Conservation (phyloP, 2,888 invertebrate species). For the Axea sp. region DNA sequence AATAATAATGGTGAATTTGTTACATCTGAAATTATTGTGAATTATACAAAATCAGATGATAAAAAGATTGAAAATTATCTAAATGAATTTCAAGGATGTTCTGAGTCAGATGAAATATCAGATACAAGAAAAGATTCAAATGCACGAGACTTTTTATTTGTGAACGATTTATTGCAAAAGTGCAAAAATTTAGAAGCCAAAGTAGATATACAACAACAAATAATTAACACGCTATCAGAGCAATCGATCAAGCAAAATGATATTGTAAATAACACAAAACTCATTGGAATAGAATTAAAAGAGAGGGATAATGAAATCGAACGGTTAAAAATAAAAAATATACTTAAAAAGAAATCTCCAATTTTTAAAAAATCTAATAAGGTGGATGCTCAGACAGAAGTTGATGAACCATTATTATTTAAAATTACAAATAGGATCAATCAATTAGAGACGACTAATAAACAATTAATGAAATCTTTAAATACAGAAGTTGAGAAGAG, state of each 20-base stretch:
- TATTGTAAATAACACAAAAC: conserved; percentile 64
- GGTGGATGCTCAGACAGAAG: conserved; percentile 40
- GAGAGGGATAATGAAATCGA: conserved; percentile 65
- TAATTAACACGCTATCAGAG: conserved; percentile 70
- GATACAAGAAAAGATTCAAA: neutral
- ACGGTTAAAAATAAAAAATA: conserved; percentile 41
- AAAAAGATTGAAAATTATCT: neutral
- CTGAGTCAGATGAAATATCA: neutral
- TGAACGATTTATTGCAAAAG: conserved; percentile 22
- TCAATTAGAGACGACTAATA: conserved; percentile 71
- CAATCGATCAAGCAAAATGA: conserved; percentile 70
- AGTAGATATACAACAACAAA: conserved; percentile 69
- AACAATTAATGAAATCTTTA: conserved; percentile 71
- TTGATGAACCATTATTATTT: conserved; percentile 63
- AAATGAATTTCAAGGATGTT: neutral
- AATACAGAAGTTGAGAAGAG: conserved; percentile 69
- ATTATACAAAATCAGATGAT: conserved; percentile 26
- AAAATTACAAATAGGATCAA: conserved; percentile 69
- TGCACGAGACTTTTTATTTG: conserved; percentile 14
- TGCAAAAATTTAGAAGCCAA: conserved; percentile 64
- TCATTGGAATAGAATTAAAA: conserved; percentile 59
- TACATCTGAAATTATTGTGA: conserved; percentile 69
- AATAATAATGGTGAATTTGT: conserved; percentile 51
- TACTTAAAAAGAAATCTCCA: conserved; percentile 46
- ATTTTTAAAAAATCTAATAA: conserved; percentile 14